These are phyloP conservation scores for Holacanthella duospinosa DNA, from an alignment of 2,888 invertebrate species.

Conservation along the genomic window DNA sequence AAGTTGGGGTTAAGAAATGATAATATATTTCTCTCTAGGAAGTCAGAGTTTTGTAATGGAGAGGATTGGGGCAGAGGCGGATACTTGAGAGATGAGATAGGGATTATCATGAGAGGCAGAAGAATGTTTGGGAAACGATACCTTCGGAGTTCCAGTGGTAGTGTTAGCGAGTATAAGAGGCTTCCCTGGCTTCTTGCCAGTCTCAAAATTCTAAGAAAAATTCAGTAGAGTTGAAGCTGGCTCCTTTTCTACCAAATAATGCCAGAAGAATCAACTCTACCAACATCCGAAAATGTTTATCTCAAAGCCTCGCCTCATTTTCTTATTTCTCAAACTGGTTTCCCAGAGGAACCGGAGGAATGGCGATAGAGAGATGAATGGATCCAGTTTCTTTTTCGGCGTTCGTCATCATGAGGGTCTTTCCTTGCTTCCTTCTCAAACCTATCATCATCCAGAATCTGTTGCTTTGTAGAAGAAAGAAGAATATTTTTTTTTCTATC, in stretches of 20 bases:
- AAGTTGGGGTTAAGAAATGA: not conserved
- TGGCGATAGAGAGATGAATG: too few relatives aligned
- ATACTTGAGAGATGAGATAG: not conserved
- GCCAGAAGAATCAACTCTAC: too few relatives aligned
- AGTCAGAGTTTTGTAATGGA: not conserved
- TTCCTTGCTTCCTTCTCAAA: too few relatives aligned
- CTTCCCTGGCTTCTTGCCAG: not conserved
- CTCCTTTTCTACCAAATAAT: too few relatives aligned
- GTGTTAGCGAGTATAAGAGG: not conserved
- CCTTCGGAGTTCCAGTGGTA: not conserved
- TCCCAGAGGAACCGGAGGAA: not conserved
- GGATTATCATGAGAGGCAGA: not conserved
- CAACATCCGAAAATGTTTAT: too few relatives aligned
- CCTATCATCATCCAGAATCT: too few relatives aligned
- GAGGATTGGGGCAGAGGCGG: not conserved
- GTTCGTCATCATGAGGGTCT: too few relatives aligned
- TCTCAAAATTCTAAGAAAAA: too few relatives aligned
- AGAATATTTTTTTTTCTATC: too few relatives aligned
- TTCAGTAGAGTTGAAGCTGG: too few relatives aligned
- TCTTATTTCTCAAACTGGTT: not conserved
- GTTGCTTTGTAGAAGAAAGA: too few relatives aligned
- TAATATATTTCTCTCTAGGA: not conserved
- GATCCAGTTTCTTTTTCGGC: too few relatives aligned
- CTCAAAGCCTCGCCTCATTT: not conserved
- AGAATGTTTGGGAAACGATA: not conserved